A percentile compares a stretch with the other conserved stretches of the same genome.
Conservation (phyloP, 2,797 vertebrate genomes). For the Chloroceryle amazona region DNA sequence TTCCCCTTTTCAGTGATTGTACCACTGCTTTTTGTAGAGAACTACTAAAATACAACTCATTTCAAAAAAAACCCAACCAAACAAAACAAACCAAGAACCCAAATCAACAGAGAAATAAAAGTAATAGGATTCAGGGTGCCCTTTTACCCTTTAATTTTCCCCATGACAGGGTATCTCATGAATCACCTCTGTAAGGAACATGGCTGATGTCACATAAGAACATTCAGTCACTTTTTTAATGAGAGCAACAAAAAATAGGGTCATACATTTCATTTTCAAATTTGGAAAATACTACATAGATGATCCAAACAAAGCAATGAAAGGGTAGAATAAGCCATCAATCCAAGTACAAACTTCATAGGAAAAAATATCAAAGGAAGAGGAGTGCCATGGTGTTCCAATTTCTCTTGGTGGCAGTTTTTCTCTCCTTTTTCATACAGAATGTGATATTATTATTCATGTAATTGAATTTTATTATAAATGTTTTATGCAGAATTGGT, state of each 20-base stretch:
- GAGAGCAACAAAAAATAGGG: not conserved
- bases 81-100: not conserved
- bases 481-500: not conserved
- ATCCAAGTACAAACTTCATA: not conserved
- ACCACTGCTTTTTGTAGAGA: not conserved
- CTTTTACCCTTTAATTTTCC: slow-evolving; percentile 14
- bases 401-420: not conserved
- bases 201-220: not conserved
- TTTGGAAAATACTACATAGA: not conserved
- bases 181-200: not conserved
- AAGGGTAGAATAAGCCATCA: not conserved
- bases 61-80: not conserved
- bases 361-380: not conserved
- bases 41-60: not conserved
- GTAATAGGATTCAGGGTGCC: not conserved
- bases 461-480: not conserved
- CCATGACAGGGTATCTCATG: not conserved
- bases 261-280: not conserved
- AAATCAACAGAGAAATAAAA: slow-evolving; percentile 20
- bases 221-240: not conserved
- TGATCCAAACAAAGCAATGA: not conserved
- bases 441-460: not conserved
- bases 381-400: not conserved
- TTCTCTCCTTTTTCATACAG: not conserved
- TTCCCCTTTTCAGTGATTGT: not conserved